Conservation (phyloP, 2,888 invertebrate species). For the Nephrotoma guestfalica region DNA sequence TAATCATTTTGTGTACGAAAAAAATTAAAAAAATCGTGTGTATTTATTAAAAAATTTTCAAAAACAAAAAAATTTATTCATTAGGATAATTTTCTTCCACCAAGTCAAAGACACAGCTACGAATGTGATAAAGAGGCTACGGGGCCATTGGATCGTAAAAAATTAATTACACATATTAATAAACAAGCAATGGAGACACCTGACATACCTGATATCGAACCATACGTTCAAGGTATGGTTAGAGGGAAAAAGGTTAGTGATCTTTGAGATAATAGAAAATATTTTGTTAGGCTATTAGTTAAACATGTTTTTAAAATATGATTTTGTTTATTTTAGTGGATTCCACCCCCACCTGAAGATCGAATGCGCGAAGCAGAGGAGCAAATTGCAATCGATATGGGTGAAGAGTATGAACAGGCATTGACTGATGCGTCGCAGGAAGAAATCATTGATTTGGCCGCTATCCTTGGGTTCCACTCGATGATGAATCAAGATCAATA, state of each 20-base stretch:
- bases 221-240: constrained; percentile 78
- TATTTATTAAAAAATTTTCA: background rate
- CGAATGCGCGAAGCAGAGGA: constrained; percentile 73
- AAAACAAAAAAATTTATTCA: constrained; percentile 16
- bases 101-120: constrained; percentile 89
- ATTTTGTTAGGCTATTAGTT: background rate
- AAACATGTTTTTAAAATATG: background rate
- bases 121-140: constrained; percentile 92
- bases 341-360: constrained; percentile 57
- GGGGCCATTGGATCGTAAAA: constrained; percentile 89
- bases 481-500: constrained; percentile 99
- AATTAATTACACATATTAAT: constrained; percentile 90
- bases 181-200: constrained; percentile 97
- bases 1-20: background rate
- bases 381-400: constrained; percentile 83
- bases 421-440: constrained; percentile 77
- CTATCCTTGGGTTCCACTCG: constrained; percentile 97
- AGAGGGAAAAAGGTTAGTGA: constrained; percentile 60
- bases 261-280: background rate
- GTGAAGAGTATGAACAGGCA: constrained; percentile 89
- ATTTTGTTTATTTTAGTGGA: constrained; percentile 38
- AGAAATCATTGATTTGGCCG: constrained; percentile 96
- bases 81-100: constrained; percentile 93
- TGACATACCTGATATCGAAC: constrained; percentile 91
- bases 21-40: background rate